phyloP scores from a whole-genome alignment of 2,797 vertebrate species.

The Catamblyrhynchus diadema region DNA sequence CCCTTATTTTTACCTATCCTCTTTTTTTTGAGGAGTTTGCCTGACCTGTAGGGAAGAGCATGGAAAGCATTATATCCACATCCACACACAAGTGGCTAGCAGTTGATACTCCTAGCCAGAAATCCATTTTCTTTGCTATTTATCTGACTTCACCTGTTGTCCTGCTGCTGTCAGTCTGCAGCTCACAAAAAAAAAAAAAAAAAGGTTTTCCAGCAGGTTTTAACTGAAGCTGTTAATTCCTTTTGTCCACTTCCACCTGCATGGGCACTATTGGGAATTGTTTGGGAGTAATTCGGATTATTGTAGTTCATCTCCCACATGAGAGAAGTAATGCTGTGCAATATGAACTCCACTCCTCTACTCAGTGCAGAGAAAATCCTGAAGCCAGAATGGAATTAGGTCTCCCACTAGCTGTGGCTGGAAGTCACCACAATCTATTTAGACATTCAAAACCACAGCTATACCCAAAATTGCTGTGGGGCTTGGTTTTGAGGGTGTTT shows the following conservation, averaged over 20 bases:
- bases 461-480: background rate
- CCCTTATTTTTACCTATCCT: background rate
- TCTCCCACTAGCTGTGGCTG: background rate
- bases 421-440: background rate
- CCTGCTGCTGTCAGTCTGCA: background rate
- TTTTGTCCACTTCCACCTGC: background rate
- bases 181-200: background rate
- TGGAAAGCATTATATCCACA: background rate
- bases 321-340: background rate
- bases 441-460: background rate
- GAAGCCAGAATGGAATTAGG: background rate
- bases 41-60: background rate
- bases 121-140: background rate
- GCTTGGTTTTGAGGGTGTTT: background rate
- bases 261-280: background rate
- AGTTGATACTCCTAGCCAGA: background rate
- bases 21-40: background rate
- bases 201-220: background rate
- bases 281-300: background rate
- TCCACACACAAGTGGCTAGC: background rate
- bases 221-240: background rate
- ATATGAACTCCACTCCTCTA: background rate
- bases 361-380: background rate
- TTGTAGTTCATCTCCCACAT: background rate
- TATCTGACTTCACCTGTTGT: background rate